These are phyloP conservation scores for Apamea epomidion DNA, from an alignment of 2,888 invertebrate species.

Conservation along the genomic window DNA sequence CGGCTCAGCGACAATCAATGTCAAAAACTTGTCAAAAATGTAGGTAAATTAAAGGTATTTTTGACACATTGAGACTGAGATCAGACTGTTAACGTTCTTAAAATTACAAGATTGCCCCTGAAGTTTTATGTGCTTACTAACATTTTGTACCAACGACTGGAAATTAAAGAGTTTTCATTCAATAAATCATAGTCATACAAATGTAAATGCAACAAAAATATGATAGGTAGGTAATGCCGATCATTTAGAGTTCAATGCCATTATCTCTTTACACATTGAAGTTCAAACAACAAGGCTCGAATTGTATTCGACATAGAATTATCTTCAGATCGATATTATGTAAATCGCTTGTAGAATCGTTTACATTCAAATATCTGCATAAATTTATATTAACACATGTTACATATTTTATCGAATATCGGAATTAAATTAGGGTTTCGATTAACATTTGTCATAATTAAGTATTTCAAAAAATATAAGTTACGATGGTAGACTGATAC, in stretches of 20 bases:
- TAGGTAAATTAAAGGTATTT: too few species aligned
- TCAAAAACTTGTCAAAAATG: too few species aligned
- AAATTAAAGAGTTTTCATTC: slow-evolving; percentile 24
- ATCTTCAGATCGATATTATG: slow-evolving; percentile 70
- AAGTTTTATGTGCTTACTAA: not conserved
- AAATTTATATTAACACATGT: slow-evolving; percentile 65
- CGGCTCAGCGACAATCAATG: too few species aligned
- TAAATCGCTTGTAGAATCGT: slow-evolving; percentile 67
- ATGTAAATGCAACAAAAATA: slow-evolving; percentile 42
- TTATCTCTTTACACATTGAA: slow-evolving; percentile 62
- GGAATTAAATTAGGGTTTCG: slow-evolving; percentile 51
- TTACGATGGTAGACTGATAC: slow-evolving; percentile 58
- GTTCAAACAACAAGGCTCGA: slow-evolving; percentile 64
- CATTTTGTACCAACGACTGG: not conserved
- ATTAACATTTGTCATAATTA: slow-evolving; percentile 67
- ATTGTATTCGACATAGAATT: slow-evolving; percentile 68
- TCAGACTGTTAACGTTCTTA: too few species aligned
- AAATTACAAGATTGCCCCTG: too few species aligned
- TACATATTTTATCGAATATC: slow-evolving; percentile 62
- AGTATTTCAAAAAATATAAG: slow-evolving; percentile 59
- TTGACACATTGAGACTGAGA: too few species aligned
- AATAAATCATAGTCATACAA: slow-evolving; percentile 42
- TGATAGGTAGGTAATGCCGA: slow-evolving; percentile 36
- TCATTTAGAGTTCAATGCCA: slow-evolving; percentile 63
- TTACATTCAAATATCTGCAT: slow-evolving; percentile 71